Conservation (phyloP, 2,113 vertebrate species). For the Gnathonemus longibarbis region DNA sequence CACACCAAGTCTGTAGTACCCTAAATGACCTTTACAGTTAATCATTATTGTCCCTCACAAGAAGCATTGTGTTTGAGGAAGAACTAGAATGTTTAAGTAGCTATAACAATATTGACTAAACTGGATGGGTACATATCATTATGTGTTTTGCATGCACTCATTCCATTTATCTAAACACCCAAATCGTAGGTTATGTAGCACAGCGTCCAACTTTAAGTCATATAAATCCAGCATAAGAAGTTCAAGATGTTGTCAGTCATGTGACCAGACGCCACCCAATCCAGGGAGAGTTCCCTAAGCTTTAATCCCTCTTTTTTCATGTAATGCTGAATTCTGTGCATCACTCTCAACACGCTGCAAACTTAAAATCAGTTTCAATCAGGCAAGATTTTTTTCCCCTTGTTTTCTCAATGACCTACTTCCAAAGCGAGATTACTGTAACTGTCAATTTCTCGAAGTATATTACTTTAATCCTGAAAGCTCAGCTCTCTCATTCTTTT, state of each 20-base stretch:
- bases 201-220: neutral
- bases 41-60: neutral
- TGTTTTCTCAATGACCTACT: constrained; percentile 54
- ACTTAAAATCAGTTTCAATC: constrained; percentile 54
- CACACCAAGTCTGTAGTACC: neutral
- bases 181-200: neutral
- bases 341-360: constrained; percentile 55
- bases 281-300: constrained; percentile 50
- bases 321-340: constrained; percentile 57
- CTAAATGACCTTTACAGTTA: neutral
- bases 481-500: constrained; percentile 54
- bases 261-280: constrained; percentile 42
- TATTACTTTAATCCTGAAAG: constrained; percentile 65
- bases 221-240: neutral
- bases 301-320: constrained; percentile 58
- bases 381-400: constrained; percentile 41
- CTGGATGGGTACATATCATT: neutral
- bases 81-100: neutral
- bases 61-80: neutral
- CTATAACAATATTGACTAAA: neutral
- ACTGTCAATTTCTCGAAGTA: constrained; percentile 62
- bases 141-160: neutral
- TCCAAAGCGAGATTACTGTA: constrained; percentile 66
- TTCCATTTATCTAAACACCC: neutral
- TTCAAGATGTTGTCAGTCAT: constrained; percentile 8